Percentiles rank a stretch among this genome's conserved stretches.
phyloP scores from a whole-genome alignment of 2,888 invertebrate genomes.

The Meganola albula region DNA sequence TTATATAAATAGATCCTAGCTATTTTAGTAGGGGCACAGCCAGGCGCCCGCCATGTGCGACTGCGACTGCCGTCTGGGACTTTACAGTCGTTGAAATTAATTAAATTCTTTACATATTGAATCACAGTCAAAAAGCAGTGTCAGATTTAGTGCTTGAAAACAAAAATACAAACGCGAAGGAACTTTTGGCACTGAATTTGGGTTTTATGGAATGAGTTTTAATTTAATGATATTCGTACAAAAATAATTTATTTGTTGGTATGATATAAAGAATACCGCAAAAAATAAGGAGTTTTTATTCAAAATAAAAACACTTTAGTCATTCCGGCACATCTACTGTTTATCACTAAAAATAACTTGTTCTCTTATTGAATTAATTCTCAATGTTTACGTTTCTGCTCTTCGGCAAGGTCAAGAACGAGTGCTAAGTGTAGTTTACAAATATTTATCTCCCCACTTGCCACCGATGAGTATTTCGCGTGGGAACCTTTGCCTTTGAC shows the following conservation, averaged over 20 bases:
- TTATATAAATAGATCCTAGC: conserved; percentile 66
- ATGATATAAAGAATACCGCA: too few relatives aligned
- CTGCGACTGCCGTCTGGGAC: conserved; percentile 54
- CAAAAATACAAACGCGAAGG: too few relatives aligned
- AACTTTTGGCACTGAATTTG: too few relatives aligned
- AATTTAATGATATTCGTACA: too few relatives aligned
- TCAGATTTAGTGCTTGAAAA: too few relatives aligned
- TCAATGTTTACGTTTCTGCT: conserved; percentile 21
- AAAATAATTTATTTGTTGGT: too few relatives aligned
- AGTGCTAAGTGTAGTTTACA: conserved; percentile 49
- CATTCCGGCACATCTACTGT: too few relatives aligned
- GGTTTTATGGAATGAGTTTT: too few relatives aligned
- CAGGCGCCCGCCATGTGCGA: conserved; percentile 68
- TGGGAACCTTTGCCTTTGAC: conserved; percentile 52
- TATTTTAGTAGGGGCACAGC: conserved; percentile 66
- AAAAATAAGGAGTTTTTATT: too few relatives aligned
- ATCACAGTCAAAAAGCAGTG: conserved; percentile 37
- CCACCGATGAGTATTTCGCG: conserved; percentile 60
- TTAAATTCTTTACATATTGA: conserved; percentile 56
- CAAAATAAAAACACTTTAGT: too few relatives aligned
- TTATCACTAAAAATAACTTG: too few relatives aligned
- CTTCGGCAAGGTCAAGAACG: conserved; percentile 49
- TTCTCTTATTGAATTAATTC: too few relatives aligned
- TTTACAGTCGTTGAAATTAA: conserved; percentile 50
- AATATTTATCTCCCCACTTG: conserved; percentile 71